Evolutionary conservation across 2,797 vertebrate species (phyloP).

Genomic region (Anguilla pacifica): DNA sequence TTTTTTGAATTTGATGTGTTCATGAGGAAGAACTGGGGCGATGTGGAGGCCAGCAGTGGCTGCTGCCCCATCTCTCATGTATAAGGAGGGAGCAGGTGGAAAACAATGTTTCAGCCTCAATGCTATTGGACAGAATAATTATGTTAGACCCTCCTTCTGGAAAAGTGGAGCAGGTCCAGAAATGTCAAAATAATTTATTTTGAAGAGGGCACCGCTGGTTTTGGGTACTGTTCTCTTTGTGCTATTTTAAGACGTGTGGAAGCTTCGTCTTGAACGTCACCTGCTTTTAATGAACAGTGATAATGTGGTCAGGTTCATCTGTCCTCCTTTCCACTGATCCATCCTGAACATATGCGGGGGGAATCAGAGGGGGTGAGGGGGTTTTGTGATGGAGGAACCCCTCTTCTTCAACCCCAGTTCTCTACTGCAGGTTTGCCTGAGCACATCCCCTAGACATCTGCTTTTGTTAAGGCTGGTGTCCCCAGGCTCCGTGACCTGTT

Average conservation of each 20-base stretch:
- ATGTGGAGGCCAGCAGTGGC: neutral
- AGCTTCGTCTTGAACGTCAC: neutral
- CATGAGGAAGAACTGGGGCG: neutral
- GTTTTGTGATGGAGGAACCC: neutral
- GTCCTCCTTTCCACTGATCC: neutral
- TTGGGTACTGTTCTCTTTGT: neutral
- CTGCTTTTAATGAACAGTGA: neutral
- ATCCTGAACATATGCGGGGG: neutral
- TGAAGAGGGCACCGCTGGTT: neutral
- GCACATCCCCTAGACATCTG: neutral
- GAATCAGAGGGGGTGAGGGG: too few relatives aligned
- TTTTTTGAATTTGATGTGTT: neutral
- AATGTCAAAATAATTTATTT: slow-evolving; percentile 8
- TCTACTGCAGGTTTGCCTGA: neutral
- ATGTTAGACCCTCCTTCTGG: neutral
- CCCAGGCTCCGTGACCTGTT: neutral
- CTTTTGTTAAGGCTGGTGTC: neutral
- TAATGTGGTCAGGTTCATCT: neutral
- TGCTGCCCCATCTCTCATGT: too few relatives aligned
- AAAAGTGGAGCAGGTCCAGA: neutral
- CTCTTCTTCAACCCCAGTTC: neutral
- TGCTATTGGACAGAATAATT: neutral
- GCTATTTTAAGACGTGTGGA: neutral
- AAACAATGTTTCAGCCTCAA: neutral
- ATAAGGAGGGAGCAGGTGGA: neutral